phyloP scores from a whole-genome alignment of 2,888 invertebrate species.

The Mantis religiosa region DNA sequence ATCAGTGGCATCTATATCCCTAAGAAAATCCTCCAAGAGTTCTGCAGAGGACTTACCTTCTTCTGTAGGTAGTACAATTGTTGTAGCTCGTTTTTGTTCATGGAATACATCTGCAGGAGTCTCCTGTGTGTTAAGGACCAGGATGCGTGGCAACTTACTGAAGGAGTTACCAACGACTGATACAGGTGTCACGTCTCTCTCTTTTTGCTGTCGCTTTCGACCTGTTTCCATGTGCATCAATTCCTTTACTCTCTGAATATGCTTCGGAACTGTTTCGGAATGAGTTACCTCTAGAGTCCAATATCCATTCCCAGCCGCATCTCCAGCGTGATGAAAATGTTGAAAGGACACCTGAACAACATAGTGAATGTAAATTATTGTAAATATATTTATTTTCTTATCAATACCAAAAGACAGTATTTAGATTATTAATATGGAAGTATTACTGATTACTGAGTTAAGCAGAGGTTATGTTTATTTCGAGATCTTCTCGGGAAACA shows the following conservation, averaged over 20 bases:
- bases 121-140: background rate
- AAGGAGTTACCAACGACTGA: background rate
- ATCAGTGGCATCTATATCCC: background rate
- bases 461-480: no score
- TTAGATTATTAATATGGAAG: no score
- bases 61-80: background rate
- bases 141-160: background rate
- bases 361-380: no score
- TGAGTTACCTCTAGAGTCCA: background rate
- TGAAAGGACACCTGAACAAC: background rate
- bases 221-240: no score
- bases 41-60: background rate
- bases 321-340: background rate
- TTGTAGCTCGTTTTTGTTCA: background rate
- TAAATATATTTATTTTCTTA: no score
- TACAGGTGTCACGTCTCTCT: background rate
- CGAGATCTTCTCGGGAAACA: no score
- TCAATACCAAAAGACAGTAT: no score
- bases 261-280: background rate
- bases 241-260: background rate
- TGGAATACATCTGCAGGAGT: background rate
- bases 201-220: background rate
- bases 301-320: background rate
- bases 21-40: background rate
- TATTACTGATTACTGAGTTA: no score